phyloP scores from a whole-genome alignment of 2,113 vertebrate genomes.

The Paralichthys olivaceus region DNA sequence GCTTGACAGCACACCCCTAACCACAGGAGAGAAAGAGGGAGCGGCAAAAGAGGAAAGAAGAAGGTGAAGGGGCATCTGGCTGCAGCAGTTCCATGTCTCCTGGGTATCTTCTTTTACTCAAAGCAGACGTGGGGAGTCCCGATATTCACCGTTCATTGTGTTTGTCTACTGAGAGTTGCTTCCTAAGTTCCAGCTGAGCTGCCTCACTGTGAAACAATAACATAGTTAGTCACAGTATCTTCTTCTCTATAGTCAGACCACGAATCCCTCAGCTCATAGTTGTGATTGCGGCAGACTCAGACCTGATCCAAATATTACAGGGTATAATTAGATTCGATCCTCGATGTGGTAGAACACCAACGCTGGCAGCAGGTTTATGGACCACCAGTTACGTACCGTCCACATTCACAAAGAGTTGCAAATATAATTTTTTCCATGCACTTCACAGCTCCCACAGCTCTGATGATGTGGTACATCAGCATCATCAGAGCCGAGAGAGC shows the following conservation, averaged over 20 bases:
- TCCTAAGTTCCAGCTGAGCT: constrained; percentile 37
- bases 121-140: constrained; percentile 30
- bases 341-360: background rate
- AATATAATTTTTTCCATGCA: background rate
- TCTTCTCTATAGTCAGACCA: background rate
- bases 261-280: constrained; percentile 10
- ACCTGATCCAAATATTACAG: background rate
- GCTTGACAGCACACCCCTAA: constrained; percentile 36
- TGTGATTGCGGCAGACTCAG: constrained; percentile 9
- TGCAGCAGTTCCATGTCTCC: background rate
- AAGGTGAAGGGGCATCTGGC: constrained; percentile 24
- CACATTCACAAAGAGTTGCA: too few species aligned
- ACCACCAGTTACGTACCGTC: background rate
- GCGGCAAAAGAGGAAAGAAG: background rate
- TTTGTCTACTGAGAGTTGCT: background rate
- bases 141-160: constrained; percentile 33
- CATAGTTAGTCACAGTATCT: constrained; percentile 11
- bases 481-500: too few species aligned
- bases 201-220: constrained; percentile 12
- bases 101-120: constrained; percentile 38
- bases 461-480: background rate
- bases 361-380: background rate
- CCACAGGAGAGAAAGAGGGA: constrained; percentile 20
- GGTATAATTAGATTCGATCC: constrained; percentile 5
- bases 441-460: background rate